Evolutionary conservation across 1,140 invertebrate species (phyloP), one percentile per base, ranked within the genome.

Genomic region (Zaprionus taronus): DNA sequence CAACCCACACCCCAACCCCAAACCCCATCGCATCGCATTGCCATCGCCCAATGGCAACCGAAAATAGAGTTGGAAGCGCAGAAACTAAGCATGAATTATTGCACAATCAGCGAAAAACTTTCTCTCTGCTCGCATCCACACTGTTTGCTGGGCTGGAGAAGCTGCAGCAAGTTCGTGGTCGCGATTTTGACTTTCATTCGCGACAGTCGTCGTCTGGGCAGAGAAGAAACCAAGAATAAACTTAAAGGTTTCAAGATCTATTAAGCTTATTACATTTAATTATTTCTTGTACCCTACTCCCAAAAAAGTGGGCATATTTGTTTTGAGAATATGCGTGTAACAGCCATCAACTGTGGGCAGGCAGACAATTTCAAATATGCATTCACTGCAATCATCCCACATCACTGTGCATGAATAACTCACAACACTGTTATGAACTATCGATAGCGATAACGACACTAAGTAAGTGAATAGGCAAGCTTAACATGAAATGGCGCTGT

Each of bases 81-180:
- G 72, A 81, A 80, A 79, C 77, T 81, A 79, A 81, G 79, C 79
- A 82, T 82, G 81, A 81, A 84, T 79, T 84, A 84, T 84, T 70
- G 77, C 73, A 75, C 81, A 82, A 84, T 87, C 82, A 81, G 72
- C 81, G 74, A 68, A 74, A 80, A 84, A 84, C 70, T 80, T 84
- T 84, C 79, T 84, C 79, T 82, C 72, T 68, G 68, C 49, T 71
- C 66, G 38, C 47, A 28, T 47, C 38, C 60, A 22, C 57, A 57
- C 72, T 49, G 41, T 36, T 51, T 57, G 64, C 41, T 49, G 56
- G 51, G 44, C 34, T 57, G 60, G 31, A 61, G 60, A 31, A 61
- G 60, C 49, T 73, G 71, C 63, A 73, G 57, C 63, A 65, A 76
- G 68, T 65, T 62, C 62, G 56, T 71, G 56, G 67, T n/a, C 67